Percentiles rank a stretch among this genome's conserved stretches.
phyloP scores from a whole-genome alignment of 2,113 vertebrate genomes.

The Anhinga rufa region DNA sequence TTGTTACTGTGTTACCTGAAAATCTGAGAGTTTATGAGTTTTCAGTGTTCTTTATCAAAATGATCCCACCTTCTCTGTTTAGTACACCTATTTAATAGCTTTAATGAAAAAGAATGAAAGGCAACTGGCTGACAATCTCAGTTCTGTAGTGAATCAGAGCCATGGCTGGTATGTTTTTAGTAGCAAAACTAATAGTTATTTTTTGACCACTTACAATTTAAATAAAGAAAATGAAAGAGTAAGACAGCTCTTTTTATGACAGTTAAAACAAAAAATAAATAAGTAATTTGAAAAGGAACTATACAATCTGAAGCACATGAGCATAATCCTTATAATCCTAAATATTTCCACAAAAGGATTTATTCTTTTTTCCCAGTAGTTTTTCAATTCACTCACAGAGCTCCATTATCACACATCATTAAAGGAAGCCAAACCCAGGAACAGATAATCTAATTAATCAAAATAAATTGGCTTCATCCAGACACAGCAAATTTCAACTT shows the following conservation, averaged over 20 bases:
- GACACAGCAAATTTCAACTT: not conserved
- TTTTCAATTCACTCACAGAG: slow-evolving; percentile 52
- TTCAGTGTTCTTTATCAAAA: not conserved
- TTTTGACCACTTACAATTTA: not conserved
- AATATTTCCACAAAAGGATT: slow-evolving; percentile 36
- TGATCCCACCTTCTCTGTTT: not conserved
- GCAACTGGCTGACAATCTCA: not conserved
- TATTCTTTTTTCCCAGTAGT: slow-evolving; percentile 31
- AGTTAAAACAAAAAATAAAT: not conserved
- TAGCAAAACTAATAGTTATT: not conserved
- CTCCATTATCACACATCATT: slow-evolving; percentile 43
- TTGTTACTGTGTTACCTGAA: not conserved
- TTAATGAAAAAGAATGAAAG: not conserved
- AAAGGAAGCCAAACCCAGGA: slow-evolving; percentile 35
- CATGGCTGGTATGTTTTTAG: not conserved
- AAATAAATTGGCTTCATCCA: slow-evolving; percentile 28
- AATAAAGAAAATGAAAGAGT: not conserved
- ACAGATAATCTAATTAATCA: slow-evolving; percentile 42
- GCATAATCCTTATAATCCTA: slow-evolving; percentile 57
- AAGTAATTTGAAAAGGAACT: slow-evolving; percentile 26
- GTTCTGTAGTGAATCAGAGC: not conserved
- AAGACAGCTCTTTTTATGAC: not conserved
- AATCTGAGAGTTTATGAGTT: not conserved
- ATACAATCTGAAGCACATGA: slow-evolving; percentile 60
- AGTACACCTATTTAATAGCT: not conserved